These are phyloP conservation scores for Lycopodina hypogea DNA, from an alignment of 37 sponge, comb jelly and placozoan species.

Conservation along the genomic window DNA sequence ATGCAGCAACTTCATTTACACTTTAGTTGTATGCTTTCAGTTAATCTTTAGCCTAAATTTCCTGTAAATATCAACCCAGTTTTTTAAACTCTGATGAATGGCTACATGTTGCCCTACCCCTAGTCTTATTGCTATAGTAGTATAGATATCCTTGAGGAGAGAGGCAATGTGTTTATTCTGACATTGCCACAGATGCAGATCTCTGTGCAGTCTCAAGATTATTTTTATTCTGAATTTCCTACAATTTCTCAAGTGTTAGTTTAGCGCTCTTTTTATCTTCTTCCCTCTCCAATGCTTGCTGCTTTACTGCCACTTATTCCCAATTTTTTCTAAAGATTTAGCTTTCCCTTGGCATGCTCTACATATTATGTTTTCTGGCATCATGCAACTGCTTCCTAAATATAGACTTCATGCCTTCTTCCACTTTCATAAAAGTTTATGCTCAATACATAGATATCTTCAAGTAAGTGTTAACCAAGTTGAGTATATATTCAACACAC, in stretches of 20 bases:
- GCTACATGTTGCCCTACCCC: conserved; percentile 52
- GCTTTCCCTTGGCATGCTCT: conserved; percentile 42
- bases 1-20: too few relatives aligned
- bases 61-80: too few relatives aligned
- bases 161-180: conserved; percentile 45
- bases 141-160: conserved; percentile 75
- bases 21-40: too few relatives aligned
- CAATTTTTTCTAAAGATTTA: conserved; percentile 21
- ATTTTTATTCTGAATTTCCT: conserved; percentile 1
- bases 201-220: neutral
- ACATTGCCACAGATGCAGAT: neutral
- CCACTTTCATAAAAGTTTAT: conserved; percentile 84
- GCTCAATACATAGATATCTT: conserved; percentile 39
- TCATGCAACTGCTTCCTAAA: conserved; percentile 56
- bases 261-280: neutral
- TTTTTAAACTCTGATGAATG: neutral
- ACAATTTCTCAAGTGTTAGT: neutral
- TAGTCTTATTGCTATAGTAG: conserved; percentile 73
- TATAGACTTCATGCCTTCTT: conserved; percentile 68
- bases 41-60: too few relatives aligned
- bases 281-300: neutral
- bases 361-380: neutral
- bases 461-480: neutral
- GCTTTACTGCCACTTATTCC: conserved; percentile 12
- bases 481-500: neutral